Evolutionary conservation across 2,113 vertebrate genomes (phyloP).

Genomic region (Mormoops blainvillei): DNA sequence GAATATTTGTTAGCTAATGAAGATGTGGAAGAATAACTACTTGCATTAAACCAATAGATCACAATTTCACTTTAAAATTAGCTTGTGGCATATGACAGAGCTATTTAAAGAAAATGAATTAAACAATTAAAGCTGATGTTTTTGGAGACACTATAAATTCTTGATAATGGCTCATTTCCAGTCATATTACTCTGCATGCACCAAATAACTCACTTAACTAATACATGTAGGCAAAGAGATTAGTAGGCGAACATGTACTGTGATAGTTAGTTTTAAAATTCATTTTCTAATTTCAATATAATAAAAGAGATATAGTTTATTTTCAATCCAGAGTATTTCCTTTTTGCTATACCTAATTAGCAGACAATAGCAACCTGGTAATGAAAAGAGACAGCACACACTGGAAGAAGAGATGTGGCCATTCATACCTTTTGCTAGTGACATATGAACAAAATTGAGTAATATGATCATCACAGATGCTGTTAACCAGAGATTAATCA

Average conservation of each 20-base stretch:
- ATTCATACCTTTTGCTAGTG: neutral
- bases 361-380: neutral
- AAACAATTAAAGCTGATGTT: neutral
- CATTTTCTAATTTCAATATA: neutral
- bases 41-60: neutral
- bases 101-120: conserved; percentile 1
- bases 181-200: neutral
- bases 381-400: neutral
- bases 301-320: neutral
- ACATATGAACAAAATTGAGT: neutral
- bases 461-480: neutral
- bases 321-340: neutral
- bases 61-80: conserved; percentile 29
- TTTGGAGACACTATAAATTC: neutral
- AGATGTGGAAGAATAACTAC: neutral
- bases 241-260: neutral
- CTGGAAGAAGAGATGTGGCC: neutral
- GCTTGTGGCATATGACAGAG: neutral
- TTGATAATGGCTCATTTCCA: neutral
- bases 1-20: neutral
- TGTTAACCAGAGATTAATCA: neutral
- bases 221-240: neutral
- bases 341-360: neutral
- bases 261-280: neutral
- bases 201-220: neutral